These are phyloP conservation scores for Epinephelus moara DNA, from an alignment of 2,113 vertebrate species.

Conservation along the genomic window DNA sequence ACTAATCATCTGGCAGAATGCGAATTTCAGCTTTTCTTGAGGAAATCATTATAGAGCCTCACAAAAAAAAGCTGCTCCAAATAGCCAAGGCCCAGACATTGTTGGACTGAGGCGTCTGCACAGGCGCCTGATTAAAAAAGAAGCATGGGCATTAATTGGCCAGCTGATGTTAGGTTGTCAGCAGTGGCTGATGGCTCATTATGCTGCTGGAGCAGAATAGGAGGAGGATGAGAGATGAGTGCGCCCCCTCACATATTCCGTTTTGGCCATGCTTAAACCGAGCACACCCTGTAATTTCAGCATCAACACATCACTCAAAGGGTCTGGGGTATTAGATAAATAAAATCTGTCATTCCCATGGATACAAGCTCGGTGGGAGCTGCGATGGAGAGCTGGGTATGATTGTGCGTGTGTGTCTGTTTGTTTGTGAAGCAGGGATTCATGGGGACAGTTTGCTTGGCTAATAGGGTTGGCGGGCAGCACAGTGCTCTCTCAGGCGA, in stretches of 20 bases:
- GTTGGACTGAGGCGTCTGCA: conserved; percentile 72
- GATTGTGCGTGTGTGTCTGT: conserved; percentile 49
- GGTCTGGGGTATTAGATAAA: conserved; percentile 64
- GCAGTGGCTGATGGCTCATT: conserved; percentile 77
- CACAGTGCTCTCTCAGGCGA: conserved; percentile 71
- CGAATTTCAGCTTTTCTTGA: conserved; percentile 69
- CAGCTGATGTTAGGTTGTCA: conserved; percentile 80
- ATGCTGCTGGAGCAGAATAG: conserved; percentile 68
- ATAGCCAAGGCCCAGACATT: conserved; percentile 59
- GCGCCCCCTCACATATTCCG: conserved; percentile 48
- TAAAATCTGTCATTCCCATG: conserved; percentile 63
- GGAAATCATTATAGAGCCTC: conserved; percentile 65
- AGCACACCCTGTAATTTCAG: conserved; percentile 68
- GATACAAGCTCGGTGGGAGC: conserved; percentile 38
- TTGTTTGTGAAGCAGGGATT: conserved; percentile 72
- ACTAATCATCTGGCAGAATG: conserved; percentile 71
- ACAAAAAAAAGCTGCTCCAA: conserved; percentile 50
- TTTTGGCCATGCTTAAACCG: conserved; percentile 63
- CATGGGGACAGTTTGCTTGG: conserved; percentile 77
- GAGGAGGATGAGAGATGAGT: conserved; percentile 57
- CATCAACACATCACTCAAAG: conserved; percentile 69
- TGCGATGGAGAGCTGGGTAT: conserved; percentile 45
- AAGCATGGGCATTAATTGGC: conserved; percentile 78
- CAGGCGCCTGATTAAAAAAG: conserved; percentile 78
- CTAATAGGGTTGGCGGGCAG: conserved; percentile 76